These are phyloP conservation scores for Drosophila malerkotliana DNA, from an alignment of 1,140 invertebrate genomes.

Conservation along the genomic window DNA sequence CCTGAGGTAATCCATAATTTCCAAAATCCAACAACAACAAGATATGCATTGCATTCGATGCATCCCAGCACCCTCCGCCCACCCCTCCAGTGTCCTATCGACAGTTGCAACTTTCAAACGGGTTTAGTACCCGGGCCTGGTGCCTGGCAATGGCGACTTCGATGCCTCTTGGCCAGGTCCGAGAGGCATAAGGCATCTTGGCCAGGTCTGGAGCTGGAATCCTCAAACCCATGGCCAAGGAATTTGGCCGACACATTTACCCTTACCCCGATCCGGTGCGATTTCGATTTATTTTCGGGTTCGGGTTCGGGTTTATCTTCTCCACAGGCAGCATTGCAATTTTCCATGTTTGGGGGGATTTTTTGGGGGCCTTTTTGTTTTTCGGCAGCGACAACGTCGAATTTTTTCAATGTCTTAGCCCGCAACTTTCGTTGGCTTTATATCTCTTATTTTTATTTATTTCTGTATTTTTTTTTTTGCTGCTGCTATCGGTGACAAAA, in stretches of 20 bases:
- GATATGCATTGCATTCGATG: slow-evolving; percentile 35
- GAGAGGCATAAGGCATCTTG: slow-evolving; percentile 21
- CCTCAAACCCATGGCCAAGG: slow-evolving; percentile 41
- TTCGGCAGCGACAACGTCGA: slow-evolving; percentile 57
- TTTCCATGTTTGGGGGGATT: slow-evolving; percentile 51
- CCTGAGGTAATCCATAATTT: slow-evolving; percentile 62
- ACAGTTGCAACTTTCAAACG: slow-evolving; percentile 77
- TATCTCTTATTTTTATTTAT: slow-evolving; percentile 26
- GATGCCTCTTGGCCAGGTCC: slow-evolving; percentile 35
- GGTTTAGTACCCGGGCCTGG: slow-evolving; percentile 61
- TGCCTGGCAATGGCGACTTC: background rate
- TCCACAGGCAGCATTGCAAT: slow-evolving; percentile 39
- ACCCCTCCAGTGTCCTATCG: slow-evolving; percentile 12
- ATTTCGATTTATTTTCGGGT: slow-evolving; percentile 37
- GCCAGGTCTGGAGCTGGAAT: slow-evolving; percentile 26
- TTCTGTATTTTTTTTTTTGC: slow-evolving; percentile 4
- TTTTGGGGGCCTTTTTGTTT: slow-evolving; percentile 28
- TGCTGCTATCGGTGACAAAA: slow-evolving; percentile 56
- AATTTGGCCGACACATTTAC: slow-evolving; percentile 65
- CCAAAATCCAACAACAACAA: slow-evolving; percentile 49
- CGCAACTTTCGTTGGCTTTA: slow-evolving; percentile 63
- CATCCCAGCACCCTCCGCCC: background rate
- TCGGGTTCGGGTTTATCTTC: slow-evolving; percentile 24
- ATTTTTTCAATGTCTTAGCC: slow-evolving; percentile 66
- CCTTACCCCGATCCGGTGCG: slow-evolving; percentile 1